Percentiles rank a stretch among this genome's conserved stretches.
phyloP scores from a whole-genome alignment of 2,888 invertebrate genomes.

The Synanthedon myopaeformis region DNA sequence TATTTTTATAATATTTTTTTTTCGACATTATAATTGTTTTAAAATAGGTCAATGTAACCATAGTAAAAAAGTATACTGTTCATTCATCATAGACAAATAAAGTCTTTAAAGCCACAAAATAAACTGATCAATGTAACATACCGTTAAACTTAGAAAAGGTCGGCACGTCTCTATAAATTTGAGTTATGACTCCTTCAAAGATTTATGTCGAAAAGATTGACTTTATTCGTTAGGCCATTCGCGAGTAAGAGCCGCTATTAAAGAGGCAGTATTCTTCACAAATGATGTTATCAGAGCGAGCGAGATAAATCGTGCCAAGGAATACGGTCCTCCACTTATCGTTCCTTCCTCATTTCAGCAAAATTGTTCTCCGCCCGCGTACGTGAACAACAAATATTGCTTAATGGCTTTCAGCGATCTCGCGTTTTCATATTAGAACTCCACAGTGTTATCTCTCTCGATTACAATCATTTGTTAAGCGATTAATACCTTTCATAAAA shows the following conservation, averaged over 20 bases:
- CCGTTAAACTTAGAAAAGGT: conserved; percentile 34
- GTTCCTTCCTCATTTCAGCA: conserved; percentile 3
- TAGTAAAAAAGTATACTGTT: no score
- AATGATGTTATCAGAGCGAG: conserved; percentile 39
- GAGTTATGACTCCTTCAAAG: conserved; percentile 52
- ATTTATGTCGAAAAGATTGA: conserved; percentile 57
- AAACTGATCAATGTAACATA: background rate
- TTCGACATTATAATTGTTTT: no score
- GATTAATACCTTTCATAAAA: no score
- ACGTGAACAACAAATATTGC: background rate
- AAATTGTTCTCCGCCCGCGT: conserved; percentile 1
- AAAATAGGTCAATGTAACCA: no score
- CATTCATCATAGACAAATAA: conserved; percentile 1
- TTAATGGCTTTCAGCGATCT: conserved; percentile 1
- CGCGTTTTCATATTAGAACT: background rate
- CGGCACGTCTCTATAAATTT: conserved; percentile 56
- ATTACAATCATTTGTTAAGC: no score
- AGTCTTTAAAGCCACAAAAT: background rate
- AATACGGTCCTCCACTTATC: conserved; percentile 38
- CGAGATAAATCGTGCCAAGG: conserved; percentile 31
- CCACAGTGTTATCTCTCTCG: background rate
- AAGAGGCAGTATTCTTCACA: conserved; percentile 42
- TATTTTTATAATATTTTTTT: no score
- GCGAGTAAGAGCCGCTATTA: conserved; percentile 44
- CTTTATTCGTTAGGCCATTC: conserved; percentile 56